These are phyloP conservation scores for Pelecanoides urinatrix DNA, from an alignment of 2,113 vertebrate species.

Conservation along the genomic window DNA sequence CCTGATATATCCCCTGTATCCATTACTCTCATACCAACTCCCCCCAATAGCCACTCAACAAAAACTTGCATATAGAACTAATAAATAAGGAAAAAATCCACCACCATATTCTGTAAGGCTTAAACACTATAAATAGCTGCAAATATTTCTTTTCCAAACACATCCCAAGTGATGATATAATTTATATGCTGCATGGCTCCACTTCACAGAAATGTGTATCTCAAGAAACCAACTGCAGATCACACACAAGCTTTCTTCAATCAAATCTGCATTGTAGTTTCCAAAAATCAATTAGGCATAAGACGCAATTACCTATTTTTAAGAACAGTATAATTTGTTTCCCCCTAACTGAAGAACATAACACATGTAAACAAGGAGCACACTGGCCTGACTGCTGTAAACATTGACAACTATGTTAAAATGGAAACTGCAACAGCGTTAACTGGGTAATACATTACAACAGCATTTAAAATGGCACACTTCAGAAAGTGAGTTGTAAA, in stretches of 20 bases:
- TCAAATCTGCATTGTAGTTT: constrained; percentile 68
- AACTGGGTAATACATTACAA: not conserved
- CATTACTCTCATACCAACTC: not conserved
- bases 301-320: constrained; percentile 73
- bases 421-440: not conserved
- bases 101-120: not conserved
- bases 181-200: constrained; percentile 22
- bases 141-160: constrained; percentile 56
- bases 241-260: constrained; percentile 63
- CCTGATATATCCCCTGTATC: not conserved
- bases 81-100: not conserved
- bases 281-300: constrained; percentile 72
- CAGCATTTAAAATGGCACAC: not conserved
- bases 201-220: constrained; percentile 5
- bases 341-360: constrained; percentile 33
- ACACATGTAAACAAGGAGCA: constrained; percentile 20
- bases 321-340: constrained; percentile 71
- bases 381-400: not conserved
- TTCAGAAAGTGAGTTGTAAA: not conserved
- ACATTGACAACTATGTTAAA: not conserved
- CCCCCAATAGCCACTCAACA: not conserved
- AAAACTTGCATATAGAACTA: not conserved
- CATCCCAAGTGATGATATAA: not conserved
- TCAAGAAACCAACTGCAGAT: constrained; percentile 53
- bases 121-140: constrained; percentile 46